Evolutionary conservation across 2,888 invertebrate genomes (phyloP), one percentile per base, ranked within the genome.

Genomic region (Poecilus cupreus): DNA sequence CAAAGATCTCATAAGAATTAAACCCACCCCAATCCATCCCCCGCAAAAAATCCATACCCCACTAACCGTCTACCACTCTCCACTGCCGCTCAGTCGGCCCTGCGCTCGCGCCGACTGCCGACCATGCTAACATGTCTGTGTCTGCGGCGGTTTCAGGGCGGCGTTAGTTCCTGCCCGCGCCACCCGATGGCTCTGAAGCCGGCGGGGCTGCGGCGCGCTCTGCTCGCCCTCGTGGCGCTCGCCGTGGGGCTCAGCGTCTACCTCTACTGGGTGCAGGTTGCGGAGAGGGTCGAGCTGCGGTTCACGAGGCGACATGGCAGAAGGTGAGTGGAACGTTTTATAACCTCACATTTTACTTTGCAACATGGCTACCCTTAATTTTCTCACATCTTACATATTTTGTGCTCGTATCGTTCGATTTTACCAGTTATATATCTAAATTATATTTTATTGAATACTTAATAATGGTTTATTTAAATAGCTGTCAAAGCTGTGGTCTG

Each of bases 121-220:
- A 49, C 20, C 32, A 8, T 32, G 20, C 20, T 54, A 54, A 54
- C 54, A 54, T 20, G 20, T 6, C 16, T 54, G 22, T 54, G 6
- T 32, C 32, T 49, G 22, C 75, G 75, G 11, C 13, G 49, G 64
- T 78, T 78, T 22, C 78, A 60, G 64, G 79, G 16, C 49, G 24
- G 32, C 22, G 57, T 32, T 32, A 8, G 72, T 54, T 68, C 11
- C 37, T 32, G 11, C 18, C 18, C n/a, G 5, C 37, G 32, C 64
- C 64, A 13, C 18, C 64, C 32, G 18, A 80, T 80, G 80, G 80
- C 80, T 20, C 72, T 80, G 80, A 80, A 80, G 54, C 72, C 51
- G 88, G 92, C 89, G 85, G 91, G 90, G 87, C 88, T 91, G 87
- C 89, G 90, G 88, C 90, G 90, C 86, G 90, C 87, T 88, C 91